Conservation (phyloP, 2,888 invertebrate genomes). For the Tuberolachnus salignus region DNA sequence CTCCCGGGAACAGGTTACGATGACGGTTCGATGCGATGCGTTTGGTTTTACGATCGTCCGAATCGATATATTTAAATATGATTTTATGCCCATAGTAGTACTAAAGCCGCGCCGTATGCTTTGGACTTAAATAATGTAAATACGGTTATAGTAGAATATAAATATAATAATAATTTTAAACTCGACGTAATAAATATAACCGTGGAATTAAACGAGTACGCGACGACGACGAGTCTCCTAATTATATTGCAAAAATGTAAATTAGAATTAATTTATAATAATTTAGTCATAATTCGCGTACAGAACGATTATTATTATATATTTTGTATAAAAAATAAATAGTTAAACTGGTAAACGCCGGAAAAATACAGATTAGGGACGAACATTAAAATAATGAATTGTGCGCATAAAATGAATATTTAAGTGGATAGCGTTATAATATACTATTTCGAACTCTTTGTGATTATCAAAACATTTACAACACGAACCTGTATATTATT, state of each 20-base stretch:
- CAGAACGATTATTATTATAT: no score
- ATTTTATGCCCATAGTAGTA: not conserved
- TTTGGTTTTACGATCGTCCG: not conserved
- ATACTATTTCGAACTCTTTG: no score
- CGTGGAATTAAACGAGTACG: no score
- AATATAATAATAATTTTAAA: no score
- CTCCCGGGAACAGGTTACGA: not conserved
- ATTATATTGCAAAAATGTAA: no score
- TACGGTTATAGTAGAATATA: no score
- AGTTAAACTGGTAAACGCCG: not conserved
- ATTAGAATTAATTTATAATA: slow-evolving; percentile 4
- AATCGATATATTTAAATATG: not conserved
- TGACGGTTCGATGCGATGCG: not conserved
- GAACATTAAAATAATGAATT: not conserved
- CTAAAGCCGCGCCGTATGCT: not conserved
- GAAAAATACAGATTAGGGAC: slow-evolving; percentile 1
- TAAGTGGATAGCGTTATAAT: not conserved
- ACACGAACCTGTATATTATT: not conserved
- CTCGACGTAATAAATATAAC: no score
- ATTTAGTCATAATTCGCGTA: not conserved
- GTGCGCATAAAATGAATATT: not conserved
- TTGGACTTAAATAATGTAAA: no score
- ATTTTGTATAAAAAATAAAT: no score
- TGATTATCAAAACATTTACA: no score
- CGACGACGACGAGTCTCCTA: no score